These are phyloP conservation scores for Enteromius fasciolatus DNA, from an alignment of 2,797 vertebrate genomes.

Conservation along the genomic window DNA sequence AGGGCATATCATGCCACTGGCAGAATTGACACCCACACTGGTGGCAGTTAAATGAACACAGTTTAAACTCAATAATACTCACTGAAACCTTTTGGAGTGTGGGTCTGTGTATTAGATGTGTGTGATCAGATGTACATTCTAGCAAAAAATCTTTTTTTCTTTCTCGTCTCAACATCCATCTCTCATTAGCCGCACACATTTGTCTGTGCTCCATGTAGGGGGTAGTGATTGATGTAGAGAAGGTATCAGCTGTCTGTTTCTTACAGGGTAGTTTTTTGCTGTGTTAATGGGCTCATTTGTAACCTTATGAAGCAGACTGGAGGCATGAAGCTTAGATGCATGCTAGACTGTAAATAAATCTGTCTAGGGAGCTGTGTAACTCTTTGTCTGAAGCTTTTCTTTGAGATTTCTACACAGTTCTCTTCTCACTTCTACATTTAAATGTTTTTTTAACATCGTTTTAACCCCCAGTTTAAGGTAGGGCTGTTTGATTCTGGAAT, in stretches of 20 bases:
- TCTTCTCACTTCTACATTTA: neutral
- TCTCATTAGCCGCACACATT: neutral
- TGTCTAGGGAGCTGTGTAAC: conserved; percentile 32
- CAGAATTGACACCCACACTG: neutral
- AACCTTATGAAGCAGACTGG: conserved; percentile 34
- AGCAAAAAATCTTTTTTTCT: neutral
- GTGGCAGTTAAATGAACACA: conserved; percentile 16
- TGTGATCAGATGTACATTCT: neutral
- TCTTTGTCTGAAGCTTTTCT: neutral
- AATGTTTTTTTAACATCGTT: neutral
- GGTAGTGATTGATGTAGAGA: conserved; percentile 35
- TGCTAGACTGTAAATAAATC: conserved; percentile 48
- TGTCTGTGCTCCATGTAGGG: neutral
- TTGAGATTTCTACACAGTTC: neutral
- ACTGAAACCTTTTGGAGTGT: neutral
- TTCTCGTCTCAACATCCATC: neutral
- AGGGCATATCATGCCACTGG: too few relatives aligned
- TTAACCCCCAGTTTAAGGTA: neutral
- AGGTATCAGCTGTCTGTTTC: conserved; percentile 44
- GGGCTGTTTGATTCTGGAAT: too few relatives aligned
- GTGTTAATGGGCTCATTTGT: conserved; percentile 55
- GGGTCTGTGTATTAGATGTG: neutral
- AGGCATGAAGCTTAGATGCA: conserved; percentile 29
- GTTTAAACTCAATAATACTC: neutral
- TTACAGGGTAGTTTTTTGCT: conserved; percentile 42